phyloP scores from a whole-genome alignment of 2,797 vertebrate species.

The Pantherophis alleghaniensis region DNA sequence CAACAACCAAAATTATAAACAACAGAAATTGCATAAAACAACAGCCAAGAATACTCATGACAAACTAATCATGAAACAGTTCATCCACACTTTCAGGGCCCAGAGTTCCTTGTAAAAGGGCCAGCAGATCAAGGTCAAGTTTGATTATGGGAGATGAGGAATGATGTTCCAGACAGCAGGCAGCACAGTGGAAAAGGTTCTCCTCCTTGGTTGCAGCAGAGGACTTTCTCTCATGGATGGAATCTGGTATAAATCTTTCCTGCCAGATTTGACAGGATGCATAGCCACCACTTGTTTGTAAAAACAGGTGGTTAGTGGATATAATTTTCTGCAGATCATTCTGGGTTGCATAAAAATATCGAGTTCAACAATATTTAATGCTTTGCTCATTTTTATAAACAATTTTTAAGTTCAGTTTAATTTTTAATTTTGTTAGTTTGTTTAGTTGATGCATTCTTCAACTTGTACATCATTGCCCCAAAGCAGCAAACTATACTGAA shows the following conservation, averaged over 20 bases:
- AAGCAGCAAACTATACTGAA: not conserved
- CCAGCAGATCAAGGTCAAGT: not conserved
- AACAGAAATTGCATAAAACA: not conserved
- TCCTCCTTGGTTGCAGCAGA: not conserved
- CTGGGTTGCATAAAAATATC: not conserved
- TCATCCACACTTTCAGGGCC: not conserved
- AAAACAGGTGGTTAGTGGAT: not conserved
- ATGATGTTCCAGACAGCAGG: not conserved
- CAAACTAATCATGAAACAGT: not conserved
- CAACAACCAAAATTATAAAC: not conserved
- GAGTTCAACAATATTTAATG: not conserved
- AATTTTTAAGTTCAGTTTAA: not conserved
- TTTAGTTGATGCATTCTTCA: not conserved
- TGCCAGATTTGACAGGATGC: not conserved
- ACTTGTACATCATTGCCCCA: not conserved
- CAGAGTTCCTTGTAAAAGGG: not conserved
- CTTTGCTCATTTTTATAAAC: not conserved
- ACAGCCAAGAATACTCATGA: not conserved
- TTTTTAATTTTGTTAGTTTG: too few relatives aligned
- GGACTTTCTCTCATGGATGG: not conserved
- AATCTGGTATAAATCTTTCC: not conserved
- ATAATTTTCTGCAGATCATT: not conserved
- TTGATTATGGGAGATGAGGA: not conserved
- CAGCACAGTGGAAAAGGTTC: not conserved
- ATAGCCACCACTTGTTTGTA: not conserved